Conservation (phyloP, 2,113 vertebrate genomes). For the Bos javanicus region DNA sequence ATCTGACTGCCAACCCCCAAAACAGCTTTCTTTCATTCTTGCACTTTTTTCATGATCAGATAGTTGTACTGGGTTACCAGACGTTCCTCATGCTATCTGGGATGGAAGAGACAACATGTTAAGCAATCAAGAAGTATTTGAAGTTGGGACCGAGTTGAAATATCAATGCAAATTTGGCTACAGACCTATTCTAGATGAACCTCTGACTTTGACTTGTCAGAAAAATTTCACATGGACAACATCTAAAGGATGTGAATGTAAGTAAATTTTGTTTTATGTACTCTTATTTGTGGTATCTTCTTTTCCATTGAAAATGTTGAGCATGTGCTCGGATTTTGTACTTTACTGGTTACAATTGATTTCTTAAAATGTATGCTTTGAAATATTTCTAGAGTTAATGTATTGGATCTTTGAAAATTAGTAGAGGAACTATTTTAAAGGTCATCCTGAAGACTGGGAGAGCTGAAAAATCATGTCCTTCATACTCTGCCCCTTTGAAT, state of each 20-base stretch:
- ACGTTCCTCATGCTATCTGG: not conserved
- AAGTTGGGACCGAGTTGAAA: not conserved
- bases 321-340: accelerated
- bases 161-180: slow-evolving; percentile 13
- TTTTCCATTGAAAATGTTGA: not conserved
- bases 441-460: not conserved
- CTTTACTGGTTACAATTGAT: not conserved
- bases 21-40: not conserved
- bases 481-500: not conserved
- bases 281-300: not conserved
- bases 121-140: not conserved
- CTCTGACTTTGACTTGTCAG: not conserved
- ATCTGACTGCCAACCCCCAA: not conserved
- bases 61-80: not conserved
- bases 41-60: not conserved
- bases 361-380: not conserved
- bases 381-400: not conserved
- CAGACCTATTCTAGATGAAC: too few relatives aligned
- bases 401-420: not conserved
- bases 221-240: not conserved
- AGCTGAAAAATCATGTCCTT: not conserved
- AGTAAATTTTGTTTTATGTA: not conserved
- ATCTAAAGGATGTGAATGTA: slow-evolving; percentile 34
- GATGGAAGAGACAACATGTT: not conserved
- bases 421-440: not conserved